These are phyloP conservation scores for Cantharis lateralis DNA, from an alignment of 2,888 invertebrate species.

Conservation along the genomic window DNA sequence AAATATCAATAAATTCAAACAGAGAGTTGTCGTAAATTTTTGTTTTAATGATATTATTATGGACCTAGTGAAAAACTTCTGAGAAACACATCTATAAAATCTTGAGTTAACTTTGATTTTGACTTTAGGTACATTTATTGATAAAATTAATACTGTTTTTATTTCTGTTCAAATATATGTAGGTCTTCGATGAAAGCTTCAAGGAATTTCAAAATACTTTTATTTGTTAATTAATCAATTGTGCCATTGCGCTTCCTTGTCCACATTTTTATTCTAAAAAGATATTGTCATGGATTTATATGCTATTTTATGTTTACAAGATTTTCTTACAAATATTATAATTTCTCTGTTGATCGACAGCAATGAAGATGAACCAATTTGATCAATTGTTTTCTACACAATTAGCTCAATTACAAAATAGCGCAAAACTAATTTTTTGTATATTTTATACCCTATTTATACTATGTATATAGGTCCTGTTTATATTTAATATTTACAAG, in stretches of 20 bases:
- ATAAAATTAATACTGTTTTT: neutral
- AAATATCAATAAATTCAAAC: neutral
- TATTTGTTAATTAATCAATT: neutral
- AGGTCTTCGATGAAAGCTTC: neutral
- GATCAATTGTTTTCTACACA: too few relatives aligned
- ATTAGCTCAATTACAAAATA: too few relatives aligned
- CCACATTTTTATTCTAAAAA: neutral
- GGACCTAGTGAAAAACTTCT: neutral
- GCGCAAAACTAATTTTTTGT: too few relatives aligned
- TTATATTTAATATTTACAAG: too few relatives aligned
- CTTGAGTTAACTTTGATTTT: neutral
- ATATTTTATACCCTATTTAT: too few relatives aligned
- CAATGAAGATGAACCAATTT: too few relatives aligned
- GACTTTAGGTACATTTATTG: neutral
- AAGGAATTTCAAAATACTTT: neutral
- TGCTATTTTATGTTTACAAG: too few relatives aligned
- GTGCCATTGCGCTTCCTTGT: neutral
- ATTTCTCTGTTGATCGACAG: too few relatives aligned
- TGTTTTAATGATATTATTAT: neutral
- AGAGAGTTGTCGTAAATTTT: neutral
- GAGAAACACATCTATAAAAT: neutral
- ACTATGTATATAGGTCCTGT: too few relatives aligned
- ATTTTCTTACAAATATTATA: too few relatives aligned
- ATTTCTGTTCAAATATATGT: neutral
- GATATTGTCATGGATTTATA: too few relatives aligned